Conservation (phyloP, 2,113 vertebrate species). For the Centropus bengalensis region DNA sequence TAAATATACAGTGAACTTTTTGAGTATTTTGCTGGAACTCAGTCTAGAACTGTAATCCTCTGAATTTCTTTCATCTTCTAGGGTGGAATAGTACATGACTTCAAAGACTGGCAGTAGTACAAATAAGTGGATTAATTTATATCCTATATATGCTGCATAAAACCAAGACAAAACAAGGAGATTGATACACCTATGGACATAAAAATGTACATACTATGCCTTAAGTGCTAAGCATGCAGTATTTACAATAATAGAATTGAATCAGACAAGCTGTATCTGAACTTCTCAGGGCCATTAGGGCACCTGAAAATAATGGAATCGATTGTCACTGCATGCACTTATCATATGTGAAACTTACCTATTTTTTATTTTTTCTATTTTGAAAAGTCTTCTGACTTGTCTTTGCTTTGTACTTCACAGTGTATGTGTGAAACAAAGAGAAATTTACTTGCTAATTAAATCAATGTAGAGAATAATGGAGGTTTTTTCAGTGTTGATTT, state of each 20-base stretch:
- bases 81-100: neutral
- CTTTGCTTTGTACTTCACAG: neutral
- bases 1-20: neutral
- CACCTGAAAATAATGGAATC: neutral
- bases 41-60: neutral
- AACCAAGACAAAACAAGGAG: neutral
- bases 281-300: neutral
- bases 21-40: neutral
- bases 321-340: neutral
- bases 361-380: neutral
- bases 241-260: neutral
- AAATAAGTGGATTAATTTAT: neutral
- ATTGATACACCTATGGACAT: neutral
- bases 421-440: neutral
- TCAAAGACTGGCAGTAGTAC: neutral
- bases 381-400: neutral
- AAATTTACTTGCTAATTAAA: neutral
- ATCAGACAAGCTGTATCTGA: neutral
- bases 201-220: neutral
- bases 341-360: neutral
- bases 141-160: neutral
- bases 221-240: neutral
- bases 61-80: neutral
- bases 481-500: neutral
- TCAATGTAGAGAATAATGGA: neutral